A percentile compares a stretch with the other conserved stretches of the same genome.
Evolutionary conservation across 1,140 invertebrate species (phyloP).

Genomic region (Cydia pomonella): DNA sequence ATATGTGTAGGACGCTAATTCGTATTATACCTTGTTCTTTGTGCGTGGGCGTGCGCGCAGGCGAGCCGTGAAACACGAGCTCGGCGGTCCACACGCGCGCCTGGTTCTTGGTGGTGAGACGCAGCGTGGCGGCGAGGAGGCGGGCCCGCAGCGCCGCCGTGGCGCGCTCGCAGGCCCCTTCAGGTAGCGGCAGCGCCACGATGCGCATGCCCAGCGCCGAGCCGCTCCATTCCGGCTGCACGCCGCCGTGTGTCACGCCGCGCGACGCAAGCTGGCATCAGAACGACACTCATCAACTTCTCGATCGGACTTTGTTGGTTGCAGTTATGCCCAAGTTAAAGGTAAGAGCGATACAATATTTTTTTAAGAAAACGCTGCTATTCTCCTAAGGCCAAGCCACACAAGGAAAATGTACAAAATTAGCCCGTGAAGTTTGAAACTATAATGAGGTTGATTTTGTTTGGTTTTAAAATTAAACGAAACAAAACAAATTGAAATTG

Average conservation of each 20-base stretch:
- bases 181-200: constrained; percentile 88
- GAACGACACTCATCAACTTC: constrained; percentile 35
- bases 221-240: constrained; percentile 95
- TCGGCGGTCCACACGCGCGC: constrained; percentile 90
- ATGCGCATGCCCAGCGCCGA: constrained; percentile 91
- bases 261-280: constrained; percentile 84
- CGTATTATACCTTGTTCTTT: constrained; percentile 89
- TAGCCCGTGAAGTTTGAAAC: no score
- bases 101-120: constrained; percentile 87
- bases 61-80: constrained; percentile 93
- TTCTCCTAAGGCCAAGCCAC: no score
- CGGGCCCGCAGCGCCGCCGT: constrained; percentile 84
- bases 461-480: no score
- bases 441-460: no score
- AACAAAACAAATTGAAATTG: no score
- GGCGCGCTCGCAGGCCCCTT: constrained; percentile 57
- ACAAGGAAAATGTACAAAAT: no score
- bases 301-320: neutral
- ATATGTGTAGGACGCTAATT: no score
- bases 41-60: constrained; percentile 88
- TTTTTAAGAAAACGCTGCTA: no score
- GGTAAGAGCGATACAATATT: no score
- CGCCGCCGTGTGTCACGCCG: constrained; percentile 93
- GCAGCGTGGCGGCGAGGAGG: constrained; percentile 92
- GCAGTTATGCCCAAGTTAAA: no score